Percentiles rank a stretch among this genome's conserved stretches.
Evolutionary conservation across 1,140 invertebrate genomes (phyloP).

Genomic region (Araneus ventricosus): DNA sequence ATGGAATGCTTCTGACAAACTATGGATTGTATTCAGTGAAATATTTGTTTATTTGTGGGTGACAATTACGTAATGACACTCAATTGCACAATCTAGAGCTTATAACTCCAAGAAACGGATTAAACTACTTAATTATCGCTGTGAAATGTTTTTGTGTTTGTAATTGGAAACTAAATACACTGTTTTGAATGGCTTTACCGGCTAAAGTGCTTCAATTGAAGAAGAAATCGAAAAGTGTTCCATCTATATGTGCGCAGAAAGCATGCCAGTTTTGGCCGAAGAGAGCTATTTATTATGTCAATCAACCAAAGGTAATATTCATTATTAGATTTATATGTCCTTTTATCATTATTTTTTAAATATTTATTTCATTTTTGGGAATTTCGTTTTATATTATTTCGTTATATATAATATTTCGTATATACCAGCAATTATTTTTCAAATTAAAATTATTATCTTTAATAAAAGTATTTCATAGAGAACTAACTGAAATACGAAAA

Average conservation of each 20-base stretch:
- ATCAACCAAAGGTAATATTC: slow-evolving; percentile 68
- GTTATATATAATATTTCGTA: too few relatives aligned
- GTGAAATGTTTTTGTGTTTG: neutral
- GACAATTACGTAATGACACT: neutral
- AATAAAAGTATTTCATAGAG: too few relatives aligned
- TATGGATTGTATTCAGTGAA: neutral
- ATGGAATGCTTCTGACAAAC: neutral
- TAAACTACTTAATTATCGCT: neutral
- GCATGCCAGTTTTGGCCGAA: slow-evolving; percentile 76
- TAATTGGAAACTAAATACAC: neutral
- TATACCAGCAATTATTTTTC: too few relatives aligned
- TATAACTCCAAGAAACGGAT: neutral
- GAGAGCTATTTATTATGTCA: slow-evolving; percentile 72
- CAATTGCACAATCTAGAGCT: neutral
- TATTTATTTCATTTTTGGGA: too few relatives aligned
- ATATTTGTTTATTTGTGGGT: neutral
- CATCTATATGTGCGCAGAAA: slow-evolving; percentile 56
- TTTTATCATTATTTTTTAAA: too few relatives aligned
- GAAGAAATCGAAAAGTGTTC: slow-evolving; percentile 73
- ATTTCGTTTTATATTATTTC: too few relatives aligned
- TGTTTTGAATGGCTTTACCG: slow-evolving; percentile 66
- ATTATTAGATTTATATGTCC: neutral
- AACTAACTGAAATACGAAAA: too few relatives aligned
- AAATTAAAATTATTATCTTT: too few relatives aligned
- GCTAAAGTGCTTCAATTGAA: slow-evolving; percentile 62